A percentile compares a stretch with the other conserved stretches of the same genome.
phyloP scores from a whole-genome alignment of 2,797 vertebrate genomes.

The Hoplostethus atlanticus region DNA sequence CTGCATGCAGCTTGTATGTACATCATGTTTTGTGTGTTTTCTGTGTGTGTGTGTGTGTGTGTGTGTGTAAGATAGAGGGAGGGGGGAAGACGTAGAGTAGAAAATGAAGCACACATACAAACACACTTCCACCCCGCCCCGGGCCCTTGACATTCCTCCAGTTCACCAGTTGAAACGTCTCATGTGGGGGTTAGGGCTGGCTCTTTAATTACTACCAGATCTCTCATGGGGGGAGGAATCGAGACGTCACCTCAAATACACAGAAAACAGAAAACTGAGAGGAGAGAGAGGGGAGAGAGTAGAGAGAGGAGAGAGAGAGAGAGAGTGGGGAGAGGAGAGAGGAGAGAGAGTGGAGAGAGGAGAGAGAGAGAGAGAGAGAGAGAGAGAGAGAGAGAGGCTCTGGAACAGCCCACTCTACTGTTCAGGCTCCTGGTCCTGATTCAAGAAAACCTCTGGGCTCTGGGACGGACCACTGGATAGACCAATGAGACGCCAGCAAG shows the following conservation, averaged over 20 bases:
- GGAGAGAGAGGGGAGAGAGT: slow-evolving; percentile 12
- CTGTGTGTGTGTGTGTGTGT: background rate
- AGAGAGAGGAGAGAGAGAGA: slow-evolving; percentile 24
- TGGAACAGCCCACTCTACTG: too few species aligned
- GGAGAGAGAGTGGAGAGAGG: too few species aligned
- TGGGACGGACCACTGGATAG: too few species aligned
- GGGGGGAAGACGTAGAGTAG: background rate
- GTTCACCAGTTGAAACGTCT: slow-evolving; percentile 46
- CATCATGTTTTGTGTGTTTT: background rate
- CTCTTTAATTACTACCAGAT: slow-evolving; percentile 51
- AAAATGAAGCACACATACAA: background rate
- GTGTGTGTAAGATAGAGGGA: background rate
- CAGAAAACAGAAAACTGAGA: slow-evolving; percentile 22
- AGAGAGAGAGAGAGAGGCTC: too few species aligned
- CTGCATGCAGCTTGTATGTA: background rate
- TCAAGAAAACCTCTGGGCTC: too few species aligned
- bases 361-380: too few species aligned
- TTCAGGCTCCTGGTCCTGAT: too few species aligned
- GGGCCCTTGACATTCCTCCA: slow-evolving; percentile 56
- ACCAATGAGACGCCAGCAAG: too few species aligned
- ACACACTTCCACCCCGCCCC: slow-evolving; percentile 20
- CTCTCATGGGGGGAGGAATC: slow-evolving; percentile 45
- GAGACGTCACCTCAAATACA: slow-evolving; percentile 56
- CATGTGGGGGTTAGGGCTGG: slow-evolving; percentile 29
- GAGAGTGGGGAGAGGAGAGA: slow-evolving; percentile 3